Conservation (phyloP, 2,113 vertebrate species). For the Phasianus colchicus region DNA sequence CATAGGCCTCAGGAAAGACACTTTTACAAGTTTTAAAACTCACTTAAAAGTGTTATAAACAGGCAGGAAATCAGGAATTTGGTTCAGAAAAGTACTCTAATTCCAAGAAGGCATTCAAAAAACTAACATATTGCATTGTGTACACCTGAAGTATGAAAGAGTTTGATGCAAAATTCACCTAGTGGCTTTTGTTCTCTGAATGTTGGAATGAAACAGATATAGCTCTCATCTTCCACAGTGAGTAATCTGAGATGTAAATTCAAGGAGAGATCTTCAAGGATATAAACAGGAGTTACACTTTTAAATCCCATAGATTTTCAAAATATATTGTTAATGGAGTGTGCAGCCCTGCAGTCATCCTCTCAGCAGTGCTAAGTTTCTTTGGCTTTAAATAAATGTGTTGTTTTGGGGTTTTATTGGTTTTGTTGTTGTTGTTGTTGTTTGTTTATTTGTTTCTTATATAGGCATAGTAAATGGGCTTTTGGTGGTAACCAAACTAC, state of each 20-base stretch:
- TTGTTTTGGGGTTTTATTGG: background rate
- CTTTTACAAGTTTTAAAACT: background rate
- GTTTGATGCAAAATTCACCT: background rate
- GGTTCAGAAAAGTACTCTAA: background rate
- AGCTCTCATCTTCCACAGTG: background rate
- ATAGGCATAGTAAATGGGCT: background rate
- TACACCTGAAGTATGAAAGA: background rate
- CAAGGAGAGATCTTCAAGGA: background rate
- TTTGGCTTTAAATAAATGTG: fast-evolving
- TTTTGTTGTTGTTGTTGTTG: too few species aligned
- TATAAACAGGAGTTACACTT: fast-evolving
- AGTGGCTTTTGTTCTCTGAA: background rate
- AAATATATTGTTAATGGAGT: background rate
- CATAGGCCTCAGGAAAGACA: background rate
- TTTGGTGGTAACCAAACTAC: background rate
- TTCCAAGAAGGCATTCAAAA: background rate
- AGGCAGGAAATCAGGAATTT: background rate
- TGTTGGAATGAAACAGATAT: background rate
- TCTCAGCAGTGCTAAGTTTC: background rate
- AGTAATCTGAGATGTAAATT: background rate
- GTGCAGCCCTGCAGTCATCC: background rate
- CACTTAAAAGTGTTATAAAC: background rate
- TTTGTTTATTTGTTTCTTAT: background rate
- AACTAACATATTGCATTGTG: background rate
- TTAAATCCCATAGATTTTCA: fast-evolving